Evolutionary conservation across 2,797 vertebrate genomes (phyloP), one percentile per base, ranked within the genome.

Genomic region (Crocodylus rhombifer): DNA sequence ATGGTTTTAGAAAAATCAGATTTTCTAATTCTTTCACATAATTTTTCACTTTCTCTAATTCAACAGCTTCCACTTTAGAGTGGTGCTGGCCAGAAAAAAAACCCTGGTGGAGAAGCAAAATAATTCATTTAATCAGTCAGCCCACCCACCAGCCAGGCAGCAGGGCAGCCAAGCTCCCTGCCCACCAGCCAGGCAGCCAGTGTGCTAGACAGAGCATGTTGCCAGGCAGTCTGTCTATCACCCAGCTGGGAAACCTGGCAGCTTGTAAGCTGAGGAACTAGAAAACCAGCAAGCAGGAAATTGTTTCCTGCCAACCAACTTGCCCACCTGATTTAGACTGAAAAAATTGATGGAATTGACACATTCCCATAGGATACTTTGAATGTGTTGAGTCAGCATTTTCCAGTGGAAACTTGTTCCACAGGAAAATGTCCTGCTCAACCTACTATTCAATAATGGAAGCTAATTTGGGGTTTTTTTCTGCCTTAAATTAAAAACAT

Each of bases 381-480:
- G 7, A 36, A 14, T 8, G 60, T 77, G n/a, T 76, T 79, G 71
- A 94, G 90, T 28, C 58, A 90, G 69, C 23, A 28, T 83, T 88
- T 91, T 87, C 28, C 55, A 86, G 64, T 30, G 13, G 36, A 57
- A 21, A 77, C 63, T 61, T 57, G 30, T 67, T 78, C 71, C 58
- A 13, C n/a, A 30, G 28, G 60, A 81, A 94, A 79, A 90, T 83
- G 30, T 18, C 9, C 58, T 56, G 55, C 21, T 78, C 16, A 23
- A 55, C 83, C 87, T 90, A 69, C 88, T 83, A 74, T 5, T 73
- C 80, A 87, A 55, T 76, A 85, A 26, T 63, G 28, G 62, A 83
- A 95, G 90, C 91, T 57, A 80, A 30, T 73, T 28, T 78, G 16
- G 17, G 23, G 78, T 77, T 79, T 88, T 92, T 76, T 92, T 61